These are phyloP conservation scores for Haemorhous mexicanus DNA, from an alignment of 2,113 vertebrate genomes.

Conservation along the genomic window DNA sequence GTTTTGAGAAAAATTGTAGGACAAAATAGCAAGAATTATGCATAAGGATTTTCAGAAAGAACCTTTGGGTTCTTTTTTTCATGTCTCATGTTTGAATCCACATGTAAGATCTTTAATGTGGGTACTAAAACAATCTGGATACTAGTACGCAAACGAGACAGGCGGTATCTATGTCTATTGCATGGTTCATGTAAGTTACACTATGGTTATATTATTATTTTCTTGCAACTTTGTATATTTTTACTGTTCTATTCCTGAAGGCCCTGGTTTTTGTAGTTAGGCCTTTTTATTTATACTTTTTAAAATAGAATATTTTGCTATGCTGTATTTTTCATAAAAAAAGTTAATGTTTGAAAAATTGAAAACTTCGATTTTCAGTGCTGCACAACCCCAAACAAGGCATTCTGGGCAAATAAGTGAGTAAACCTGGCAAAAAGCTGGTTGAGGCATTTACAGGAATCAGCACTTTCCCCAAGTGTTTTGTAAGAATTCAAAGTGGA, in stretches of 20 bases:
- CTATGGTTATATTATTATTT: background rate
- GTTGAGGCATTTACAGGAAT: background rate
- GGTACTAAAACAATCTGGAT: background rate
- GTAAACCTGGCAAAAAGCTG: background rate
- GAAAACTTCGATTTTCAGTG: background rate
- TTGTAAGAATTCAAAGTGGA: background rate
- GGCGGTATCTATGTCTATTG: background rate
- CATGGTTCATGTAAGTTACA: background rate
- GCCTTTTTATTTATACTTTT: background rate
- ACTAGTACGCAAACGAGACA: background rate
- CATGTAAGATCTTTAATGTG: background rate
- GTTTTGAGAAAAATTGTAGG: background rate
- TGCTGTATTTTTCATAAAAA: background rate
- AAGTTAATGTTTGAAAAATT: background rate
- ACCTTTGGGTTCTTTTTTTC: background rate
- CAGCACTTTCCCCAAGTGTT: background rate
- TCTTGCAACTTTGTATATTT: background rate
- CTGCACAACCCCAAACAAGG: background rate
- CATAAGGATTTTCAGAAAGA: background rate
- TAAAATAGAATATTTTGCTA: background rate
- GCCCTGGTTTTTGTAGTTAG: background rate
- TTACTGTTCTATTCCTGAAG: background rate
- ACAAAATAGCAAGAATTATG: background rate
- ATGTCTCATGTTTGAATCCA: rapidly evolving
- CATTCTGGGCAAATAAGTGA: background rate